These are phyloP conservation scores for Carassius auratus DNA, from an alignment of 2,113 vertebrate genomes.

Conservation along the genomic window DNA sequence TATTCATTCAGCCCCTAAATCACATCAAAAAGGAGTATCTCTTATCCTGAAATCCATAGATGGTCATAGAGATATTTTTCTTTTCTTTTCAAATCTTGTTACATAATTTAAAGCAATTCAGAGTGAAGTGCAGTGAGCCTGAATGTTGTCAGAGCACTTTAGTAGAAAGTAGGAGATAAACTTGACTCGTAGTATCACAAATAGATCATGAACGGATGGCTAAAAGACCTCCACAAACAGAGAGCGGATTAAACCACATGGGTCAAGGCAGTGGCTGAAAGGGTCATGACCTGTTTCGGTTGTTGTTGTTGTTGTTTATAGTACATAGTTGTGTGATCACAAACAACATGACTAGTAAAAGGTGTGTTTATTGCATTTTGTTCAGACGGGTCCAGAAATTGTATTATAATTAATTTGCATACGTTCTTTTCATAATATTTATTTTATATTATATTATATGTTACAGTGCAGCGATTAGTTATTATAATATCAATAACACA, in stretches of 20 bases:
- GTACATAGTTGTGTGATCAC: neutral
- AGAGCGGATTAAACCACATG: neutral
- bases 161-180: constrained; percentile 12
- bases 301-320: neutral
- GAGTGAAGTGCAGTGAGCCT: constrained; percentile 45
- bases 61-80: constrained; percentile 16
- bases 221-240: neutral
- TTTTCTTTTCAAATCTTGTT: constrained; percentile 53
- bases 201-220: neutral
- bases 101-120: constrained; percentile 61
- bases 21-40: constrained; percentile 62
- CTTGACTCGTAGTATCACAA: neutral
- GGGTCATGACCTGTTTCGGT: neutral
- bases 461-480: too few relatives aligned
- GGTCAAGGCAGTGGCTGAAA: neutral
- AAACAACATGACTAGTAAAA: neutral
- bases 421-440: too few relatives aligned
- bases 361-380: neutral
- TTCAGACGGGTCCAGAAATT: neutral
- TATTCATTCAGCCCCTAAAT: constrained; percentile 68
- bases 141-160: constrained; percentile 19
- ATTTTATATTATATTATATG: too few relatives aligned
- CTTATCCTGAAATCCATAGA: constrained; percentile 56
- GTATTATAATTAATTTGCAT: neutral
- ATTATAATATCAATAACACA: too few relatives aligned